Percentiles rank a stretch among this genome's conserved stretches.
Evolutionary conservation across 37 sponge, comb jelly and placozoan species (phyloP).

Genomic region (Chondrosia reniformis): DNA sequence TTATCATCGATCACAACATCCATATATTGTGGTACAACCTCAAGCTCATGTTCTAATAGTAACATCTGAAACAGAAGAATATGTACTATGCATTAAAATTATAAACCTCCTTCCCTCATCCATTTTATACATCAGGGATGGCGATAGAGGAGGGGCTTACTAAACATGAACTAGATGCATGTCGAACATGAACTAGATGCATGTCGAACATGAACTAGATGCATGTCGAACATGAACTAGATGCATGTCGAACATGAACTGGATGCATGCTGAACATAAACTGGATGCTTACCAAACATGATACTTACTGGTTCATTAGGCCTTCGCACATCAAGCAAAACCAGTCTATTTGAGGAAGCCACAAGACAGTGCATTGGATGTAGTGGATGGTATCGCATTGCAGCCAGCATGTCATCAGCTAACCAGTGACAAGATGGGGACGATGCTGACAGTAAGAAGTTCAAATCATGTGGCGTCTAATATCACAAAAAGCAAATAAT

Average conservation of each 20-base stretch:
- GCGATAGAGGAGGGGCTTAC: too few species aligned
- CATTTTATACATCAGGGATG: neutral
- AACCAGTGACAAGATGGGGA: neutral
- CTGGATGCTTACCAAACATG: neutral
- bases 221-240: too few species aligned
- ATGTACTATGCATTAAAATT: too few species aligned
- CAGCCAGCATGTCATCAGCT: neutral
- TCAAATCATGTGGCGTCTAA: neutral
- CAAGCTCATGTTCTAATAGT: constrained; percentile 3
- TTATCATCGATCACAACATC: neutral
- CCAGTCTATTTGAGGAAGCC: neutral
- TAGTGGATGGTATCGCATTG: neutral
- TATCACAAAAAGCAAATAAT: neutral
- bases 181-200: too few species aligned
- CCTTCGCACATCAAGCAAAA: neutral
- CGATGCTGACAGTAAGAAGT: neutral
- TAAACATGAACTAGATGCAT: too few species aligned
- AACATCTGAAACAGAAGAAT: neutral
- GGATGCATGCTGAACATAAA: neutral
- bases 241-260: neutral
- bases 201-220: too few species aligned
- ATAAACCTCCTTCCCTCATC: too few species aligned
- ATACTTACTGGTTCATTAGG: neutral
- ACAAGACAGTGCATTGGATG: constrained; percentile 15
- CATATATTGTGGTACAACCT: neutral